Conservation (phyloP, 1,140 invertebrate species). For the Drosophila funebris region DNA sequence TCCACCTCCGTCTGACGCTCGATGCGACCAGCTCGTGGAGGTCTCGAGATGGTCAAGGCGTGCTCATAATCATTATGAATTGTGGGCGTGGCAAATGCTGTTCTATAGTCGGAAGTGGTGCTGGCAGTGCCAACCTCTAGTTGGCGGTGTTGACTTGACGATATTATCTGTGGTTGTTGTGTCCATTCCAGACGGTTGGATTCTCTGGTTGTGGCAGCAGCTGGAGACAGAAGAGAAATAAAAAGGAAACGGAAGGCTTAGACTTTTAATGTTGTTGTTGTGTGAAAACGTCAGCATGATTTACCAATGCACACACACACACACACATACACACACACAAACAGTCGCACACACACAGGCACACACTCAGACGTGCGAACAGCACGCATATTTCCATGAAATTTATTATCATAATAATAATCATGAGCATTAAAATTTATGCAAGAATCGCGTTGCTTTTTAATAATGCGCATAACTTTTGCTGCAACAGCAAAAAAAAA, state of each 20-base stretch:
- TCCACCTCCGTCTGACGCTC: conserved; percentile 59
- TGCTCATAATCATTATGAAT: neutral
- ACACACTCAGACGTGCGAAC: neutral
- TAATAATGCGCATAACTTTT: conserved; percentile 75
- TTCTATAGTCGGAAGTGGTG: conserved; percentile 2
- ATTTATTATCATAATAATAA: conserved; percentile 63
- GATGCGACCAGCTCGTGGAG: conserved; percentile 35
- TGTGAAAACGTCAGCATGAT: conserved; percentile 2
- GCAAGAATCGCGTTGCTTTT: conserved; percentile 31
- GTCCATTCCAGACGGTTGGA: neutral
- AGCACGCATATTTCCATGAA: conserved; percentile 34
- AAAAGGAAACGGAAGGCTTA: conserved; percentile 5
- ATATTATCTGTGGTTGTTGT: neutral
- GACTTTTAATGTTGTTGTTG: neutral
- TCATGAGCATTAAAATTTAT: conserved; percentile 70
- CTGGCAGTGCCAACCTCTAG: neutral
- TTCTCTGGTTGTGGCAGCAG: neutral
- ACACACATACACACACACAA: neutral
- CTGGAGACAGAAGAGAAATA: neutral
- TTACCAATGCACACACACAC: conserved; percentile 7
- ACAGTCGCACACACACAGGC: neutral
- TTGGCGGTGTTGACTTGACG: neutral
- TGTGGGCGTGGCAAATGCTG: conserved; percentile 1
- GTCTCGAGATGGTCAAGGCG: conserved; percentile 36
- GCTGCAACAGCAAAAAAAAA: conserved; percentile 2